These are phyloP conservation scores for Zygaena filipendulae DNA, from an alignment of 2,888 invertebrate species.

Conservation along the genomic window DNA sequence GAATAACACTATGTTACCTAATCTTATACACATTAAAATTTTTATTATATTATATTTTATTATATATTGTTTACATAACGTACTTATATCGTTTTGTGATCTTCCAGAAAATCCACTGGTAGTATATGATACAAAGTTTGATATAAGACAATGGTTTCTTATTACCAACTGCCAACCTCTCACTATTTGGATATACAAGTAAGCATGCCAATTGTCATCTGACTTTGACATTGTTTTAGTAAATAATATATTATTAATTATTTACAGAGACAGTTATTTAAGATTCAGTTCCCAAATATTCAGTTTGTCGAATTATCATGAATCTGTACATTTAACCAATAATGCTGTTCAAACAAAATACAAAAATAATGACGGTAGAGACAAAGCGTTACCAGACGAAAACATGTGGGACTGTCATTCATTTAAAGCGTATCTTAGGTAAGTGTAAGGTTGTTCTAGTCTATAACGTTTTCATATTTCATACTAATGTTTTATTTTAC, in stretches of 20 bases:
- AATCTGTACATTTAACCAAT: conserved; percentile 93
- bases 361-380: conserved; percentile 74
- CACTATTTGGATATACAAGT: conserved; percentile 94
- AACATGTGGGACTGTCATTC: conserved; percentile 96
- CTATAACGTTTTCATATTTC: conserved; percentile 6
- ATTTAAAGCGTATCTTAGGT: conserved; percentile 78
- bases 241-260: background rate
- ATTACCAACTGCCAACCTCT: conserved; percentile 91
- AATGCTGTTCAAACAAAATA: conserved; percentile 94
- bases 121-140: conserved; percentile 92
- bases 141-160: conserved; percentile 95
- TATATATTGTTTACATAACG: no score
- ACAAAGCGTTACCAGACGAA: conserved; percentile 83
- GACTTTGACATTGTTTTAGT: no score
- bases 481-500: conserved; percentile 16
- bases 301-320: conserved; percentile 87
- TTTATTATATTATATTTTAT: no score
- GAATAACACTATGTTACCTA: no score
- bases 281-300: conserved; percentile 93
- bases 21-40: no score
- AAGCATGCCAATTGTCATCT: no score
- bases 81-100: no score
- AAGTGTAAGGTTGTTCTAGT: conserved; percentile 23
- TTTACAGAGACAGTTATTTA: conserved; percentile 84
- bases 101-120: conserved; percentile 87